Conservation (phyloP, 2,888 invertebrate species). For the Lasioglossum villosulum region DNA sequence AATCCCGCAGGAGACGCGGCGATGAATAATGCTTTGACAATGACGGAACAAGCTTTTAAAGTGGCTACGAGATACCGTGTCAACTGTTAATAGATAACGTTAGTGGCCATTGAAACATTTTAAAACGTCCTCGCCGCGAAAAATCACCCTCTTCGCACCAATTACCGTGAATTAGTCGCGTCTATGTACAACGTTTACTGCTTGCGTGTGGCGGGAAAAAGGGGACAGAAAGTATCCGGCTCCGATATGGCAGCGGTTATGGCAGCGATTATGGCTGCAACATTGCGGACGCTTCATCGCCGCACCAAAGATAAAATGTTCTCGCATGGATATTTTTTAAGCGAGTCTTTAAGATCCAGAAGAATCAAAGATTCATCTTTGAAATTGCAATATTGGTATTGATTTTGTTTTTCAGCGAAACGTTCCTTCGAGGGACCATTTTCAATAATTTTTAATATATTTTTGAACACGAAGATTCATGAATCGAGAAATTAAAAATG, state of each 20-base stretch:
- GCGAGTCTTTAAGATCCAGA: not conserved
- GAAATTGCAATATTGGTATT: not conserved
- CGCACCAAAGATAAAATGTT: not conserved
- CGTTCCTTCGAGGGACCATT: not conserved
- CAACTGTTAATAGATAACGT: not conserved
- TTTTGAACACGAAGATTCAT: too few species aligned
- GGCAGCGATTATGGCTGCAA: not conserved
- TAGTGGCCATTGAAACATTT: not conserved
- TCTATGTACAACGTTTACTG: slow-evolving; percentile 22
- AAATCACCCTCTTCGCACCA: slow-evolving; percentile 33
- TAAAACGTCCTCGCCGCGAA: not conserved
- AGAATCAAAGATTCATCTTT: not conserved
- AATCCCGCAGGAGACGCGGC: too few species aligned
- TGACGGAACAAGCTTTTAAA: not conserved
- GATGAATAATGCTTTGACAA: not conserved
- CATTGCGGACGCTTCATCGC: not conserved
- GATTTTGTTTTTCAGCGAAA: not conserved
- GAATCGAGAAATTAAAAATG: too few species aligned
- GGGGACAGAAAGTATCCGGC: not conserved
- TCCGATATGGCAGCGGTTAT: not conserved
- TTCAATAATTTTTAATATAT: not conserved
- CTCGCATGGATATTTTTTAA: not conserved
- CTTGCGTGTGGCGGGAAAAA: not conserved
- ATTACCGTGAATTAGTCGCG: slow-evolving; percentile 33
- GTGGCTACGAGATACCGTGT: not conserved